phyloP scores from a whole-genome alignment of 1,140 invertebrate species.

The Dendroctonus valens region DNA sequence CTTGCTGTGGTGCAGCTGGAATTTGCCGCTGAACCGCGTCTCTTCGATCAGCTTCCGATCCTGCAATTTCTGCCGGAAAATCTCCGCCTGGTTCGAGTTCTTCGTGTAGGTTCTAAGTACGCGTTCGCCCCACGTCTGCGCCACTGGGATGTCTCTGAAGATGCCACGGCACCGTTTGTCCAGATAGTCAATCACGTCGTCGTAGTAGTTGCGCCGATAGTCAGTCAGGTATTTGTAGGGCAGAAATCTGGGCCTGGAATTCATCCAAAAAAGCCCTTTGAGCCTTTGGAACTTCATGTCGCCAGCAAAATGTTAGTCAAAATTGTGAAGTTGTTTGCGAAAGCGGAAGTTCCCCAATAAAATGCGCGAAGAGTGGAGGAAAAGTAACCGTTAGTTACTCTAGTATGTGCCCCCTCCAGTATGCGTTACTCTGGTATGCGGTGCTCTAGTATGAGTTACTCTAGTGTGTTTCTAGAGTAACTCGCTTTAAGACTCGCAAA shows the following conservation, averaged over 20 bases:
- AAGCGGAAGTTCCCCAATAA: neutral
- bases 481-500: too few species aligned
- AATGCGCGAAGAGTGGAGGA: too few species aligned
- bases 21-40: slow-evolving; percentile 42
- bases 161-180: slow-evolving; percentile 71
- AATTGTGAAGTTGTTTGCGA: neutral
- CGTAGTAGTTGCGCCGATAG: slow-evolving; percentile 80
- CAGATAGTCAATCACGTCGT: slow-evolving; percentile 78
- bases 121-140: slow-evolving; percentile 80
- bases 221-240: slow-evolving; percentile 81
- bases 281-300: too few species aligned
- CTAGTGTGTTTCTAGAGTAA: too few species aligned
- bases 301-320: too few species aligned
- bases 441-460: too few species aligned
- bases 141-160: slow-evolving; percentile 65
- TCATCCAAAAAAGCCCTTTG: neutral
- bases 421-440: too few species aligned
- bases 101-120: slow-evolving; percentile 67
- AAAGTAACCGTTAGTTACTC: too few species aligned
- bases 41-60: slow-evolving; percentile 44
- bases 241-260: slow-evolving; percentile 68
- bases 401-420: too few species aligned
- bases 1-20: slow-evolving; percentile 45
- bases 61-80: slow-evolving; percentile 33
- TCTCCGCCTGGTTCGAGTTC: slow-evolving; percentile 46